Base-by-base conservation (phyloP, 2,113 vertebrate species). In the Hirundichthys speculiger region DNA sequence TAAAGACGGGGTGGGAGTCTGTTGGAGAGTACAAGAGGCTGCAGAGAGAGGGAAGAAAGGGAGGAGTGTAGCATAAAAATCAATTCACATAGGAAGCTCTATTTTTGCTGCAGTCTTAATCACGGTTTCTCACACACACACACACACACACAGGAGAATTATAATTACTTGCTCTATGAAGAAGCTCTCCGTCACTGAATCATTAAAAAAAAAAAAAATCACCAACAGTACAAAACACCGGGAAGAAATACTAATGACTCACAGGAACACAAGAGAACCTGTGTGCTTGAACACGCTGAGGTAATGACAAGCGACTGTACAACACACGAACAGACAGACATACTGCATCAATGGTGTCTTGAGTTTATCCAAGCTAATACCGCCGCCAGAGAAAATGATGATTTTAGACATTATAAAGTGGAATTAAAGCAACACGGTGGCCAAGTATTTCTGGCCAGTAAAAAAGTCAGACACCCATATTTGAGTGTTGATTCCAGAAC, bases 91-190 rank as follows among this genome's bases (percentile, higher is more conserved):
- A 56, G 65, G 65, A 72, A 39, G 66, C 65, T 74, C 64, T 61
- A 68, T 76, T 73, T 84, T 46, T 68, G 63, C 65, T 53, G 72
- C 65, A 70, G 77, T 55, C 58, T 74, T 69, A 81, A 83, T 81
- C 69, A 72, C 25, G 61, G 56, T 61, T 78, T 56, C 63, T 71
- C 38, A 9, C 53, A 53, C 1, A 24, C 7, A 19, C 34, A 21
- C 52, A 48, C 55, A 45, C n/a, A 38, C 52, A 52, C 30, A 34
- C 30, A 34, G 1, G 43, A 69, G 66, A 40, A 56, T 75, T 72
- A 66, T 72, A 81, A 84, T 75, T 65, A 77, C 47, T 59, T 63
- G 58, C 60, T 63, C 20, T 20, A 47, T 65, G 57, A 71, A 59
- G 53, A 71, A 47, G 57, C 62, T 69, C 64, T 79, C 66, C 64